These are phyloP conservation scores for Drosophila pallidifrons DNA, from an alignment of 1,140 invertebrate genomes.

Conservation along the genomic window DNA sequence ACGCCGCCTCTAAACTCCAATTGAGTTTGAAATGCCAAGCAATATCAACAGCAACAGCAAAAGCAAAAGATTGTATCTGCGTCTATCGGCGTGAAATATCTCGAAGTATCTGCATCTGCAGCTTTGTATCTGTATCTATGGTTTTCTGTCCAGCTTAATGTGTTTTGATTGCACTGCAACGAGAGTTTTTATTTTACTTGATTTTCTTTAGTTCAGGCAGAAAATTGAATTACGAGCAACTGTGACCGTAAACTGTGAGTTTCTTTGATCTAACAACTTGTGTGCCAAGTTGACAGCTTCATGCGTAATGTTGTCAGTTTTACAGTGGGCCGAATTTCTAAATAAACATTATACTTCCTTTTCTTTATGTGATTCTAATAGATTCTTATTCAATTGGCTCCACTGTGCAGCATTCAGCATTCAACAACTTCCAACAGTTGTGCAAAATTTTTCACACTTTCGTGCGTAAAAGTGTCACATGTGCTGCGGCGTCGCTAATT, in stretches of 20 bases:
- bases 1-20: conserved; percentile 57
- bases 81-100: conserved; percentile 9
- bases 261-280: conserved; percentile 51
- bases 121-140: conserved; percentile 29
- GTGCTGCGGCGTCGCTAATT: conserved; percentile 73
- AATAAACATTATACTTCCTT: not conserved
- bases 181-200: conserved; percentile 6
- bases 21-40: conserved; percentile 72
- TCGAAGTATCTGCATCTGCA: conserved; percentile 25
- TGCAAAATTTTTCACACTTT: conserved; percentile 74
- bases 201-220: conserved; percentile 2
- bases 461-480: conserved; percentile 79
- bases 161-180: conserved; percentile 39
- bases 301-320: conserved; percentile 33
- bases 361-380: not conserved
- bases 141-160: conserved; percentile 32
- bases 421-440: conserved; percentile 53
- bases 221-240: conserved; percentile 52
- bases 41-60: conserved; percentile 29
- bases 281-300: conserved; percentile 58
- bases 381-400: conserved; percentile 10
- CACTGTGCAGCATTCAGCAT: conserved; percentile 54
- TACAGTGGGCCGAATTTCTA: conserved; percentile 33
- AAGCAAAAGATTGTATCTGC: conserved; percentile 54
- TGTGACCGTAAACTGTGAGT: conserved; percentile 2